These are phyloP conservation scores for Bombus soroeensis DNA, from an alignment of 1,140 invertebrate genomes.

Conservation along the genomic window DNA sequence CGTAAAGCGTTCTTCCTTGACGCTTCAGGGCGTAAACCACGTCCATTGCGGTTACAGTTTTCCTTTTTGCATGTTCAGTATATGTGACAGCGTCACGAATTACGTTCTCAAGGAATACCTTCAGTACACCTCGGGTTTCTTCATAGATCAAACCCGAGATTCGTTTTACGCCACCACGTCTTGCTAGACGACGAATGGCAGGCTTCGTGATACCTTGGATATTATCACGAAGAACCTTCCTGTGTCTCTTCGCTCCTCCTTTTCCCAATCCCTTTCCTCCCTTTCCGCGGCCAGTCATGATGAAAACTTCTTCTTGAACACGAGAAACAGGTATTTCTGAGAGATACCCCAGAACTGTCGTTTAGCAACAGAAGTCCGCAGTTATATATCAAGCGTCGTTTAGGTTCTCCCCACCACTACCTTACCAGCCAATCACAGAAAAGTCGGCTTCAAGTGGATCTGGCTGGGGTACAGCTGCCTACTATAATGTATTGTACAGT, in stretches of 20 bases:
- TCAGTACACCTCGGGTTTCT: constrained; percentile 57
- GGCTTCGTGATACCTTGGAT: constrained; percentile 60
- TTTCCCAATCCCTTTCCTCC: constrained; percentile 63
- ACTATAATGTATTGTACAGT: background rate
- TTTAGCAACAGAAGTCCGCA: background rate
- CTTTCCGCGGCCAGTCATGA: constrained; percentile 61
- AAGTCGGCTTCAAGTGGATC: no score
- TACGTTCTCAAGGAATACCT: constrained; percentile 79
- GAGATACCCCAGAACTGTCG: background rate
- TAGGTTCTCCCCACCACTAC: background rate
- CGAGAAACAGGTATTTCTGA: rapidly evolving
- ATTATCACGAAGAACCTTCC: constrained; percentile 62
- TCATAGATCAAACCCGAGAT: constrained; percentile 42
- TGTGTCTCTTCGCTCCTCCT: constrained; percentile 60
- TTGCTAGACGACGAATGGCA: constrained; percentile 53
- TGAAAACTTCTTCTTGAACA: rapidly evolving
- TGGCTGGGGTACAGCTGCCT: background rate
- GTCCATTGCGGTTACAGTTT: constrained; percentile 79
- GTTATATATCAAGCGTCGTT: background rate
- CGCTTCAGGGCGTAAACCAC: constrained; percentile 79
- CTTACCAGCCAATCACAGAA: background rate
- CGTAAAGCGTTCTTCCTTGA: constrained; percentile 65
- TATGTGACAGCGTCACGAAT: constrained; percentile 75
- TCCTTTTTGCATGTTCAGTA: constrained; percentile 83
- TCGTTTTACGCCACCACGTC: constrained; percentile 57